A percentile compares a stretch with the other conserved stretches of the same genome.
These are phyloP conservation scores for Columba guinea DNA, from an alignment of 2,797 vertebrate species.

Conservation along the genomic window DNA sequence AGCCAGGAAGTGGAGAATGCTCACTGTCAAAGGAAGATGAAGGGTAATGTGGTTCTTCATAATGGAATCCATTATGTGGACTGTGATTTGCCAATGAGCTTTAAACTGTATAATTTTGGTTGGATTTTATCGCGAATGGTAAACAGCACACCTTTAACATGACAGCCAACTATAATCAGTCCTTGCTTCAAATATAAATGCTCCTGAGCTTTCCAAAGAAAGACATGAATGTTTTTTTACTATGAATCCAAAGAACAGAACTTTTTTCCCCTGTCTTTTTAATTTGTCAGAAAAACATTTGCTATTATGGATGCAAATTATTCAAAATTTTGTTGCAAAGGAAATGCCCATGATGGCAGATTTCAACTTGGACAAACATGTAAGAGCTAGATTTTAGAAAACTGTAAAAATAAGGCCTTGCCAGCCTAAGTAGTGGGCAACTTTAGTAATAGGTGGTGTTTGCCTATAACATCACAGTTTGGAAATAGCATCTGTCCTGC, in stretches of 20 bases:
- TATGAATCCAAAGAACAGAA: background rate
- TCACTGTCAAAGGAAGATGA: background rate
- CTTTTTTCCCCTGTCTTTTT: background rate
- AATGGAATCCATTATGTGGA: background rate
- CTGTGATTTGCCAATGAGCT: background rate
- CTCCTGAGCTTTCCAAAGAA: background rate
- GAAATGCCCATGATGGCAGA: background rate
- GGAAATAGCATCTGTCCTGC: background rate
- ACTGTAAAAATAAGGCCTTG: background rate
- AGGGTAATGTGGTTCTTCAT: background rate
- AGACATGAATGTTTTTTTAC: background rate
- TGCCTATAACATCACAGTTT: background rate
- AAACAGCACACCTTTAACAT: background rate
- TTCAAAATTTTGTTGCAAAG: background rate
- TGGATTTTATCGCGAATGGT: background rate
- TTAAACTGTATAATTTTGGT: background rate
- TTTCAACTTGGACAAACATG: background rate
- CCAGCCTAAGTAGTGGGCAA: background rate
- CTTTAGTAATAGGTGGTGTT: background rate
- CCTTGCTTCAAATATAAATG: background rate
- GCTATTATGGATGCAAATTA: background rate
- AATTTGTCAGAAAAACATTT: background rate
- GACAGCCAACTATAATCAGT: background rate
- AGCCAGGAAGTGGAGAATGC: background rate
- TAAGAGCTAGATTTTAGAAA: background rate